These are phyloP conservation scores for Ptychoptera contaminata DNA, from an alignment of 2,888 invertebrate genomes.

Conservation along the genomic window DNA sequence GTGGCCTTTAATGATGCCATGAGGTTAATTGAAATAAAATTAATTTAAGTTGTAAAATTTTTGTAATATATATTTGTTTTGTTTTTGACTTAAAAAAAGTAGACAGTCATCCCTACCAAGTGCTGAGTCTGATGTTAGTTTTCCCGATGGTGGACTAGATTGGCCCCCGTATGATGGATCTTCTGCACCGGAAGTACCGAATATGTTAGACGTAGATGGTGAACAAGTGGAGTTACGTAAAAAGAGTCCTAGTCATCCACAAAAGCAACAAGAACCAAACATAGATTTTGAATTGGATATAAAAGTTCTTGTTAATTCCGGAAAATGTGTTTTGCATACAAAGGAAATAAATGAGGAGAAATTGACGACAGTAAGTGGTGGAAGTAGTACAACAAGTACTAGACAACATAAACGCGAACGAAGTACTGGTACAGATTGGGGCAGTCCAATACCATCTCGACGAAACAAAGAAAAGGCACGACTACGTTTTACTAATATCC, in stretches of 20 bases:
- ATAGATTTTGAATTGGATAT: constrained; percentile 93
- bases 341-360: constrained; percentile 49
- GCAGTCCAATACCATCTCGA: constrained; percentile 34
- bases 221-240: constrained; percentile 46
- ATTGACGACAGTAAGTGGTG: constrained; percentile 46
- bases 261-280: constrained; percentile 55
- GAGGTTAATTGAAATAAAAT: constrained; percentile 14
- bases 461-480: constrained; percentile 29
- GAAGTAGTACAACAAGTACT: constrained; percentile 13
- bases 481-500: constrained; percentile 27
- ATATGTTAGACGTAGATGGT: constrained; percentile 41
- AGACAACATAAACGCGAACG: constrained; percentile 28
- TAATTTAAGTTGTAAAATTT: background rate
- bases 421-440: constrained; percentile 32
- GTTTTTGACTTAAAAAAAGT: constrained; percentile 14
- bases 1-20: constrained; percentile 31
- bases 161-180: constrained; percentile 22
- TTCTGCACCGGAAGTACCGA: constrained; percentile 18
- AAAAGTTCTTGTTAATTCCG: constrained; percentile 90
- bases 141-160: constrained; percentile 33
- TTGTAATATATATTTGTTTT: too few species aligned
- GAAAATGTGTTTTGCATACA: constrained; percentile 92
- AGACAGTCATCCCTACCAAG: constrained; percentile 66
- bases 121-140: constrained; percentile 50
- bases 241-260: constrained; percentile 30